Evolutionary conservation across 1,140 invertebrate species (phyloP).

Genomic region (Macrosteles quadrilineatus): DNA sequence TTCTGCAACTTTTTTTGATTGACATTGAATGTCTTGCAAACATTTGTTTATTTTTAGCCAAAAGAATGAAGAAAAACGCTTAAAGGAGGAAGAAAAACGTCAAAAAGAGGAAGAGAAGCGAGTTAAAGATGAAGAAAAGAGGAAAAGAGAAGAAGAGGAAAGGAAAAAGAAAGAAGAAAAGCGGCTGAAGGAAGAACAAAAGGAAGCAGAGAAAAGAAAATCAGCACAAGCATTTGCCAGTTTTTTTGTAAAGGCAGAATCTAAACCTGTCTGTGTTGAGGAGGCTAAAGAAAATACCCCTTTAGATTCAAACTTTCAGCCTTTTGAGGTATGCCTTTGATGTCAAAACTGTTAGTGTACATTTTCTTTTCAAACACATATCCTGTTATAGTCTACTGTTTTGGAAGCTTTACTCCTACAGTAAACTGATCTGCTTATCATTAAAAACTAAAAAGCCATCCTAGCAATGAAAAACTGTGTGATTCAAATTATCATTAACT

Average conservation of each 20-base stretch:
- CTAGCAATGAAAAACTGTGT: too few relatives aligned
- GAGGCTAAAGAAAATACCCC: slow-evolving; percentile 42
- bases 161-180: slow-evolving; percentile 75
- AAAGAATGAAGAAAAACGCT: slow-evolving; percentile 32
- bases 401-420: too few relatives aligned
- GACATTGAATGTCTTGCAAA: too few relatives aligned
- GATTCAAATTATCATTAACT: too few relatives aligned
- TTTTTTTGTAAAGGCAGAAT: slow-evolving; percentile 40
- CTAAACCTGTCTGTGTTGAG: slow-evolving; percentile 46
- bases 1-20: too few relatives aligned
- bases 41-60: slow-evolving; percentile 5
- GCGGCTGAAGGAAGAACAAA: slow-evolving; percentile 47
- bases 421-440: too few relatives aligned
- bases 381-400: too few relatives aligned
- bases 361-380: too few relatives aligned
- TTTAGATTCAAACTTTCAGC: not conserved
- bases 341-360: too few relatives aligned
- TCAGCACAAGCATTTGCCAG: slow-evolving; percentile 38
- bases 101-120: slow-evolving; percentile 46
- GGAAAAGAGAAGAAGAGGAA: slow-evolving; percentile 63
- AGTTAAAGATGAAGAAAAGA: slow-evolving; percentile 51
- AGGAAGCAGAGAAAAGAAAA: slow-evolving; percentile 48
- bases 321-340: slow-evolving; percentile 31
- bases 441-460: too few relatives aligned
- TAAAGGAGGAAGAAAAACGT: too few relatives aligned